Evolutionary conservation across 2,888 invertebrate genomes (phyloP).

Genomic region (Zonitis immaculata): DNA sequence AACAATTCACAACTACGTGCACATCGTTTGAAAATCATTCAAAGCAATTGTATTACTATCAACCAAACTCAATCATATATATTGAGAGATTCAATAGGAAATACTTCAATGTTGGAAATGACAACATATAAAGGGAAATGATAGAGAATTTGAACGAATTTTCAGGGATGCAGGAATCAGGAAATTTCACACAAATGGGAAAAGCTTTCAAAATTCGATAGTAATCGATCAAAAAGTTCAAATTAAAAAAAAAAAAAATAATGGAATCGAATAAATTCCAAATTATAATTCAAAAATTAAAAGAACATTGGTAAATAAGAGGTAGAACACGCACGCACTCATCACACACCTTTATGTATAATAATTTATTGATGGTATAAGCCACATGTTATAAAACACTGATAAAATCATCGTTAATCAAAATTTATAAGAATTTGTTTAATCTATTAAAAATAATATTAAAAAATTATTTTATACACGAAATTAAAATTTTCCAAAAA

Average conservation of each 20-base stretch:
- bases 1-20: conserved; percentile 1
- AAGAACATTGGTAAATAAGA: too few relatives aligned
- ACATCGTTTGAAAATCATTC: not conserved
- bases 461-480: too few relatives aligned
- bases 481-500: too few relatives aligned
- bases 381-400: not conserved
- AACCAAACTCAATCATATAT: conserved; percentile 2
- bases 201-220: not conserved
- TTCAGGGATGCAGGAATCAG: not conserved
- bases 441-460: too few relatives aligned
- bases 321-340: too few relatives aligned
- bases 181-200: not conserved
- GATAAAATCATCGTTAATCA: not conserved
- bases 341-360: not conserved
- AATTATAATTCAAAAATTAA: too few relatives aligned
- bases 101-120: conserved; percentile 1
- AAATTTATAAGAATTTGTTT: too few relatives aligned
- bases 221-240: too few relatives aligned
- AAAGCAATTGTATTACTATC: conserved; percentile 2
- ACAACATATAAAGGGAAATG: not conserved
- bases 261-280: too few relatives aligned
- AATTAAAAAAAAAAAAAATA: not conserved
- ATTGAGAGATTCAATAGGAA: not conserved
- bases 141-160: not conserved
- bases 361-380: not conserved